Base-by-base conservation (phyloP, 2,797 vertebrate species). In the Darevskia nairensis region DNA sequence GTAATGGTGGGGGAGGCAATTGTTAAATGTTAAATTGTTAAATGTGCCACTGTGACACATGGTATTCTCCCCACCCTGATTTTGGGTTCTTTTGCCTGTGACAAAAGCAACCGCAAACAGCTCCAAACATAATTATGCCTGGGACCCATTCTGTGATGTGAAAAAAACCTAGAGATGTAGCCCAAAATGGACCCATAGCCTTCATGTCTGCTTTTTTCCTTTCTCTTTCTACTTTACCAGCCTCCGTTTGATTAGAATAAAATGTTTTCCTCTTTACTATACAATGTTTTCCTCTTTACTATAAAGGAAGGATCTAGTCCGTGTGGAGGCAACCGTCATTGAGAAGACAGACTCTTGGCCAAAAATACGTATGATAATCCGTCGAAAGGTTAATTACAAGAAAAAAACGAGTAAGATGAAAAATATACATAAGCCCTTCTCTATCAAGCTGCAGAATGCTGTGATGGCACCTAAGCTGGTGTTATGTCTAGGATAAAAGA, bases 311-410 rank as follows among this genome's bases (percentile, higher is more conserved):
- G 98, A 99, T 0, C 96, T 99, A 1, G 98, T 98, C 25, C 94
- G 97, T 1, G 96, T 99, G 59, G 98, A 99, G 89, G 99, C 98
- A 27, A 99, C 98, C 0, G 97, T 99, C 85, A 92, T 99, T 0
- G 99, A 99, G 80, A 99, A 98, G 96, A 99, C 98, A 0, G 97
- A 98, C 80, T 98, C 98, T 0, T 98, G 98, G 97, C 98, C 98
- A 0, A 98, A 96, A 92, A 87, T 98, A n/a, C 95, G 97, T 91
- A 96, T 99, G 98, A 95, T 80, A 76, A 99, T 99, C 95, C 91
- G 91, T 97, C 98, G 44, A 92, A 97, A 97, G 39, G 97, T 96
- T 91, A 96, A 97, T 92, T 98, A 91, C 89, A 97, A 97, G 89
- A 98, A 77, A 91, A 99, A 97, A 90, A 98, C 1, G 94, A 97